A percentile compares a stretch with the other conserved stretches of the same genome.
Evolutionary conservation across 1,140 invertebrate species (phyloP).

Genomic region (Hylyphantes graminicola): DNA sequence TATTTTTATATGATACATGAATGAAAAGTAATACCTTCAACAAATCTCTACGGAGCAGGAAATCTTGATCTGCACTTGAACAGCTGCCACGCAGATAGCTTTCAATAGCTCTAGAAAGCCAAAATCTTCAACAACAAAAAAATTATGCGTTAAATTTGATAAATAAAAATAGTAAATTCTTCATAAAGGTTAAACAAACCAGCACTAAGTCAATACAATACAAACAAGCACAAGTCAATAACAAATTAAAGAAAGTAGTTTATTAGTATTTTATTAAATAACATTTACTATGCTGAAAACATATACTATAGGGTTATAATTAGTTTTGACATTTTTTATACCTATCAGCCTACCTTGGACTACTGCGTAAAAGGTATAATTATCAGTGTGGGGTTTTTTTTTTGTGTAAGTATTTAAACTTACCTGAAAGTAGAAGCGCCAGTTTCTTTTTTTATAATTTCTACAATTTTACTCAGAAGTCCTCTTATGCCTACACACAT

Average conservation of each 20-base stretch:
- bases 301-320: too few relatives aligned
- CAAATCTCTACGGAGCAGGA: constrained; percentile 69
- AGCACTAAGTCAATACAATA: too few relatives aligned
- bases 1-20: neutral
- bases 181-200: too few relatives aligned
- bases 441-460: constrained; percentile 70
- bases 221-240: too few relatives aligned
- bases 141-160: too few relatives aligned
- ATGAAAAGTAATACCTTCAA: constrained; percentile 64
- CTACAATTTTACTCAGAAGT: constrained; percentile 69
- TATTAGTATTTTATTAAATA: too few relatives aligned
- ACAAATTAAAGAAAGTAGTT: too few relatives aligned
- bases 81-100: constrained; percentile 70
- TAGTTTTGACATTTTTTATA: too few relatives aligned
- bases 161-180: too few relatives aligned
- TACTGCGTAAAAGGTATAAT: neutral
- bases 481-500: constrained; percentile 69
- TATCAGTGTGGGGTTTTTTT: neutral
- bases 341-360: too few relatives aligned
- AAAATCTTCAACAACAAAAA: constrained; percentile 66
- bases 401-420: neutral
- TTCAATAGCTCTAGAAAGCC: constrained; percentile 71
- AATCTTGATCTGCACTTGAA: constrained; percentile 70
- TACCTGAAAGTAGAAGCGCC: constrained; percentile 69
- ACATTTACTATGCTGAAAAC: too few relatives aligned